Conservation (phyloP, 2,888 invertebrate species). For the Bimastos eiseni region DNA sequence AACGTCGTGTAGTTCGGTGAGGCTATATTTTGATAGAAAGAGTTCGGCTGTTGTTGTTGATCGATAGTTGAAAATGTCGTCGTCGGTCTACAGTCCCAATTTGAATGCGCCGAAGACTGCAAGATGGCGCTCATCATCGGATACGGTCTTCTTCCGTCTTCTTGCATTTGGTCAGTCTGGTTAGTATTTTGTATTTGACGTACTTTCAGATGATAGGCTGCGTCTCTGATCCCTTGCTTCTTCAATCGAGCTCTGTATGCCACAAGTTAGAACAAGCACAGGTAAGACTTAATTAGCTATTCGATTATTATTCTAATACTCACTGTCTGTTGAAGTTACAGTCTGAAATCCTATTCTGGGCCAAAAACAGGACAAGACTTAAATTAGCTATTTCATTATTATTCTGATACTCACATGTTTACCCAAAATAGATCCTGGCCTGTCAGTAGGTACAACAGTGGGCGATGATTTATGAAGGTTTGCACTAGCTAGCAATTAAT, state of each 20-base stretch:
- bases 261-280: neutral
- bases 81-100: neutral
- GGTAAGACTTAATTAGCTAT: neutral
- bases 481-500: no score
- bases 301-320: no score
- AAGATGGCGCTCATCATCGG: constrained; percentile 42
- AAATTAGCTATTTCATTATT: no score
- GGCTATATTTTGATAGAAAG: neutral
- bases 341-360: no score
- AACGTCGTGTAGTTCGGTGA: neutral
- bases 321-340: no score
- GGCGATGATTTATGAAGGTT: no score
- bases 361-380: neutral
- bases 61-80: neutral
- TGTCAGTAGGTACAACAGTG: no score
- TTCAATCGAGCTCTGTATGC: constrained; percentile 44
- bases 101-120: neutral
- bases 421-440: no score
- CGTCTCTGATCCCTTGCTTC: constrained; percentile 43
- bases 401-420: no score
- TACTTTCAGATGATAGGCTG: constrained; percentile 39
- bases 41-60: neutral
- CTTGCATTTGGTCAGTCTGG: constrained; percentile 38
- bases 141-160: constrained; percentile 39
- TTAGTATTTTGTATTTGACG: constrained; percentile 23